Percentiles rank a stretch among this genome's conserved stretches.
Evolutionary conservation across 2,888 invertebrate genomes (phyloP).

Genomic region (Melangyna quadrimaculata): DNA sequence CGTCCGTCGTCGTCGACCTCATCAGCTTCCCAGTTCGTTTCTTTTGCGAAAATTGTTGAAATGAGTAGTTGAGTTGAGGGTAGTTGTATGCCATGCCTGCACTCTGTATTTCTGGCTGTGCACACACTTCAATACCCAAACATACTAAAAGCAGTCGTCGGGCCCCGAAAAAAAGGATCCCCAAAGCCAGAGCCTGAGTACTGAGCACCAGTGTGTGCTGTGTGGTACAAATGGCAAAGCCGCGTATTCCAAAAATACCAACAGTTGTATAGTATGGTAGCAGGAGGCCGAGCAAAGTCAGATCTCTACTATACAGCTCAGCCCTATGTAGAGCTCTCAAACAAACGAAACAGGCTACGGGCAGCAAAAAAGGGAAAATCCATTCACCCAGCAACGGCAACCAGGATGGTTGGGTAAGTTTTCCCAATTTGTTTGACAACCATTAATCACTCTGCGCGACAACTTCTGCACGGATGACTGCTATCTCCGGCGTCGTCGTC

Average conservation of each 20-base stretch:
- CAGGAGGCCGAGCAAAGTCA: slow-evolving; percentile 25
- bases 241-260: slow-evolving; percentile 44
- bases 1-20: slow-evolving; percentile 52
- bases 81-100: neutral
- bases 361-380: slow-evolving; percentile 68
- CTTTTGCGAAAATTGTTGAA: slow-evolving; percentile 59
- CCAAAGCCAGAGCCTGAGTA: neutral
- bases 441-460: slow-evolving; percentile 78
- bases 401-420: slow-evolving; percentile 71
- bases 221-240: slow-evolving; percentile 35
- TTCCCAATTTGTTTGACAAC: slow-evolving; percentile 78
- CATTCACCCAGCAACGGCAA: slow-evolving; percentile 49
- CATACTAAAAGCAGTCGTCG: slow-evolving; percentile 13
- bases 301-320: neutral
- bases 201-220: neutral
- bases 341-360: too few species aligned
- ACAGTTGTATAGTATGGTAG: slow-evolving; percentile 18
- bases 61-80: slow-evolving; percentile 16
- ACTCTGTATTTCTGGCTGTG: slow-evolving; percentile 25
- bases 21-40: slow-evolving; percentile 38
- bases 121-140: slow-evolving; percentile 55
- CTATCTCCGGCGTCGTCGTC: slow-evolving; percentile 71
- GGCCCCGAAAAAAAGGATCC: slow-evolving; percentile 44
- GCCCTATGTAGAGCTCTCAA: slow-evolving; percentile 24
- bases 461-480: slow-evolving; percentile 78